Evolutionary conservation across 2,888 invertebrate genomes (phyloP).

Genomic region (Lasioglossum zephyrum): DNA sequence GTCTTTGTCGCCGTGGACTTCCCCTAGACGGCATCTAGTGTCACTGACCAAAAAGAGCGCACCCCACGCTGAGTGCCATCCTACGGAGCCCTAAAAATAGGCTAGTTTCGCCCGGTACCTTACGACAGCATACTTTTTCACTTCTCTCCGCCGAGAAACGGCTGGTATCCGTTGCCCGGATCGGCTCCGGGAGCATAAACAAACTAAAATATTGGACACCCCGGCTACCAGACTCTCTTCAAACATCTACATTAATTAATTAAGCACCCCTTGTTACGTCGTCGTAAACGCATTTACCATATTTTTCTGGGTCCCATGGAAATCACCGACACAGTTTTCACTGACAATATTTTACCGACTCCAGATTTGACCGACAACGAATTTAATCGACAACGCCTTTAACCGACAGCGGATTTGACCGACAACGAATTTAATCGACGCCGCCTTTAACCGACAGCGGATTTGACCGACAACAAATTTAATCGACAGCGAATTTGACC

Average conservation of each 20-base stretch:
- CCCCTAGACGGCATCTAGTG: conserved; percentile 69
- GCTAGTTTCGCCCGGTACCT: conserved; percentile 34
- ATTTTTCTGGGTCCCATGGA: neutral
- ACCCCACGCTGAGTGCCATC: conserved; percentile 59
- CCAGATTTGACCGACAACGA: no score
- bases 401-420: no score
- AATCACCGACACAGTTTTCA: no score
- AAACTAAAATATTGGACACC: conserved; percentile 32
- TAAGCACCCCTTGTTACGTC: conserved; percentile 18
- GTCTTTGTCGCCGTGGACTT: conserved; percentile 49
- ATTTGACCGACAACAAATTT: no score
- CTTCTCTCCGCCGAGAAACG: neutral
- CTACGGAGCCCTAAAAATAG: conserved; percentile 56
- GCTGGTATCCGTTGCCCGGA: neutral
- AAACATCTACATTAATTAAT: conserved; percentile 42
- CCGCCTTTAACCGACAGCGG: no score
- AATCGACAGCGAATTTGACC: no score
- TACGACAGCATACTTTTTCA: conserved; percentile 30
- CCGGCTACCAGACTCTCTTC: neutral
- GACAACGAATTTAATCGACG: no score
- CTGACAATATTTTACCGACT: no score
- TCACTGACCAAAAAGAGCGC: conserved; percentile 65
- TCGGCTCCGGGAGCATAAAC: conserved; percentile 31
- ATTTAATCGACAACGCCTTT: no score
- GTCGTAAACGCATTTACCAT: neutral